Base-by-base conservation (phyloP, 1,140 invertebrate genomes). In the Diabrotica virgifera region DNA sequence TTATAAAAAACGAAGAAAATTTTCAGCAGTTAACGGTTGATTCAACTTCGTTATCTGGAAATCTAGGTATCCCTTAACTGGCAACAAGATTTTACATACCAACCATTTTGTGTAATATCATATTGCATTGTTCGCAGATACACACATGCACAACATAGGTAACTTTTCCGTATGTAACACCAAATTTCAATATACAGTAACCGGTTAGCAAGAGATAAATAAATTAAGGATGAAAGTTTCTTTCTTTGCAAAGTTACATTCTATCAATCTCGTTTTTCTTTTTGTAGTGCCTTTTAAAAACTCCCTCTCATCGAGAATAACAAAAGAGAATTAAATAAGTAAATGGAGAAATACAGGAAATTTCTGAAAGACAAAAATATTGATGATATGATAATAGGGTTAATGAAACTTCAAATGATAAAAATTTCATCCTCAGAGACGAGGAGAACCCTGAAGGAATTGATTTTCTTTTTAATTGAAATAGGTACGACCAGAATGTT, bases 401-500 rank as follows among this genome's bases (percentile, higher is more conserved):
- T 63, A 63, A 63, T 63, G 62, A 63, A 63, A 63, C 62, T 36
- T 63, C 11, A 63, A 63, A 46, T 63, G 53, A 63, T 63, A 58
- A 63, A 62, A 63, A 63, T 63, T 58, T 58, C 62, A 63, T 57
- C 54, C 5, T 11, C 10, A 55, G 13, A 36, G 52, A 14, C 53
- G 55, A n/a, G 54, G 36, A 24, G 52, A 36, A 13, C 58, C 37
- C 8, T 24, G 35, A 9, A 12, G 10, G 14, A 11, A 62, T 62
- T 62, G 60, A 62, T 62, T 62, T 62, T 62, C 51, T 10, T 51
- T 38, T 52, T 37, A n/a, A 13, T 13, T 51, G 12, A 24, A 50
- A 50, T 59, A 10, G n/a, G n/a, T n/a, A n/a, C n/a, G n/a, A n/a
- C n/a, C n/a, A n/a, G n/a, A n/a, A n/a, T n/a, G n/a, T n/a, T n/a